Evolutionary conservation across 1,140 invertebrate species (phyloP).

Genomic region (Penaeus vannamei): DNA sequence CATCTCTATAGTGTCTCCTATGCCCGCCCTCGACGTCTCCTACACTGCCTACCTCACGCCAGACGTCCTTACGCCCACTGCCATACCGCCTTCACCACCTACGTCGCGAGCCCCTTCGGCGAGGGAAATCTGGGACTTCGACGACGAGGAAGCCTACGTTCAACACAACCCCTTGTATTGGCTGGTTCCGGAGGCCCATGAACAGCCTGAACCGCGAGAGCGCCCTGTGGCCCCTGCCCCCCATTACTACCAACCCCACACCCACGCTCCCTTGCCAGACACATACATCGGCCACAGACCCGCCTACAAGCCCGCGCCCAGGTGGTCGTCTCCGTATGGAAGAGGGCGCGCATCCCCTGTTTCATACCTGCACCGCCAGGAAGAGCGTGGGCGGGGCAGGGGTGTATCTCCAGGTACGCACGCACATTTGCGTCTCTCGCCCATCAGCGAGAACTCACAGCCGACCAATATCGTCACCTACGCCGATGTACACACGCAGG

Average conservation of each 20-base stretch:
- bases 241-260: background rate
- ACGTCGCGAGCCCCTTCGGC: background rate
- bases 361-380: background rate
- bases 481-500: constrained; percentile 22
- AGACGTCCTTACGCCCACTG: constrained; percentile 63
- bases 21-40: constrained; percentile 67
- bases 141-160: constrained; percentile 58
- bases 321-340: too few relatives aligned
- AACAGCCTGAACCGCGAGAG: background rate
- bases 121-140: constrained; percentile 31
- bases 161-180: constrained; percentile 67
- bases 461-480: constrained; percentile 36
- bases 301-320: too few relatives aligned
- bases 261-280: background rate
- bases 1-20: constrained; percentile 63
- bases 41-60: constrained; percentile 68
- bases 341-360: background rate
- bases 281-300: too few relatives aligned
- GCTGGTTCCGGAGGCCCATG: constrained; percentile 23
- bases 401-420: background rate
- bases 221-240: constrained; percentile 24
- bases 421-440: background rate
- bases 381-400: background rate
- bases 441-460: background rate
- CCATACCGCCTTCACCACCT: constrained; percentile 6